Evolutionary conservation across 2,888 invertebrate species (phyloP).

Genomic region (Synergus itoensis): DNA sequence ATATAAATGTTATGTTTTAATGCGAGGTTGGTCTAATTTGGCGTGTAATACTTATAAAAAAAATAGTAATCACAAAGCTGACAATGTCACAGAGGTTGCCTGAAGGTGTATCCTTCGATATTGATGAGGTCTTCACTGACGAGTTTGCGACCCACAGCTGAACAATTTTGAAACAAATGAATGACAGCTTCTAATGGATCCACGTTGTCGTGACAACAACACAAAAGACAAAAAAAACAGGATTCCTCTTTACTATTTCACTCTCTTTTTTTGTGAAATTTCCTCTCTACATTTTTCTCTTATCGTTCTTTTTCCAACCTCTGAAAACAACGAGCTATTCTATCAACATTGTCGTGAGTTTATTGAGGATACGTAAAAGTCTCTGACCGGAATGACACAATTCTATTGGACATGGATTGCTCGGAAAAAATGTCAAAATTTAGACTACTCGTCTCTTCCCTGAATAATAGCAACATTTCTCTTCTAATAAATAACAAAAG

Average conservation of each 20-base stretch:
- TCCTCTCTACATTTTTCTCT: constrained; percentile 23
- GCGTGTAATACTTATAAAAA: neutral
- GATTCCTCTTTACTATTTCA: constrained; percentile 16
- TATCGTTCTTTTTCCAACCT: constrained; percentile 8
- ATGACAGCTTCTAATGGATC: constrained; percentile 42
- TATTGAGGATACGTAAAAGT: constrained; percentile 28
- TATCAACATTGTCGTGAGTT: constrained; percentile 29
- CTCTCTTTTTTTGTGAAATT: neutral
- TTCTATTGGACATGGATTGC: constrained; percentile 9
- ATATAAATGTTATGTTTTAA: neutral
- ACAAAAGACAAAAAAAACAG: neutral
- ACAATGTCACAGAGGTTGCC: constrained; percentile 11
- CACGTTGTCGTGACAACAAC: constrained; percentile 30
- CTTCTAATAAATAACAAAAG: too few species aligned
- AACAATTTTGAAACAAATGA: constrained; percentile 43
- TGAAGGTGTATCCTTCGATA: constrained; percentile 19
- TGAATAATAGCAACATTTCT: neutral
- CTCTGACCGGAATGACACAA: constrained; percentile 17
- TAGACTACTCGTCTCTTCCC: neutral
- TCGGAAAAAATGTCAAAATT: neutral
- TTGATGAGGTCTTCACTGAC: constrained; percentile 15
- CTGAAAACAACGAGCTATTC: constrained; percentile 32
- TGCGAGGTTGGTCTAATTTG: neutral
- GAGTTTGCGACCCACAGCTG: constrained; percentile 30
- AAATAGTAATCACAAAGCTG: neutral